Evolutionary conservation across 2,888 invertebrate genomes (phyloP).

Genomic region (Clistopyga incitator): DNA sequence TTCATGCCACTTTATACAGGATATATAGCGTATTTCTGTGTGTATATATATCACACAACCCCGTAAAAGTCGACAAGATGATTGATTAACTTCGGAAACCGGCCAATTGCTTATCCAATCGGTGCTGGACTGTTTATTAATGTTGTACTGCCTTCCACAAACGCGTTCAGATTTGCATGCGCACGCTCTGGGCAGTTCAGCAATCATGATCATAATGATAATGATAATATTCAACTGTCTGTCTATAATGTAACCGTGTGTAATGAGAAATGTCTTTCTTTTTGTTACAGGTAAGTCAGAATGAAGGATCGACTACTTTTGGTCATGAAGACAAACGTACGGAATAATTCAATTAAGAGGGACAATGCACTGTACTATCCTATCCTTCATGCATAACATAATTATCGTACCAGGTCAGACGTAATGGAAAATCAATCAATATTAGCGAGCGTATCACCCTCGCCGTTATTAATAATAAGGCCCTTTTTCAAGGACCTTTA

Average conservation of each 20-base stretch:
- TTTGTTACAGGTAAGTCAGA: slow-evolving; percentile 77
- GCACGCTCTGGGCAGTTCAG: background rate
- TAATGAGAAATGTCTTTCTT: slow-evolving; percentile 37
- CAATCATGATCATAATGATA: background rate
- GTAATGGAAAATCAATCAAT: slow-evolving; percentile 11
- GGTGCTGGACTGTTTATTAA: slow-evolving; percentile 46
- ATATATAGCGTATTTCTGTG: slow-evolving; percentile 1
- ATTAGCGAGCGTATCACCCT: background rate
- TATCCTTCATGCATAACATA: slow-evolving; percentile 65
- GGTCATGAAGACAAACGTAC: slow-evolving; percentile 38
- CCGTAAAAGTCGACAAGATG: slow-evolving; percentile 53
- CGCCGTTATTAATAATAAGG: too few species aligned
- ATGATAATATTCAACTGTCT: background rate
- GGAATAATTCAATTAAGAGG: background rate
- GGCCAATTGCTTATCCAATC: slow-evolving; percentile 59
- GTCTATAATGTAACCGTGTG: background rate
- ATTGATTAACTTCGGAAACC: slow-evolving; percentile 63
- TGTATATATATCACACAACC: slow-evolving; percentile 8
- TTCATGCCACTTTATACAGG: slow-evolving; percentile 9
- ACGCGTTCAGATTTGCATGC: slow-evolving; percentile 51
- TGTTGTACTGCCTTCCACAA: slow-evolving; percentile 33
- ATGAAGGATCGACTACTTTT: slow-evolving; percentile 53
- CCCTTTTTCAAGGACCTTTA: too few species aligned
- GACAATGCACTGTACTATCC: slow-evolving; percentile 33
- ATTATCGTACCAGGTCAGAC: slow-evolving; percentile 69